Conservation (phyloP, 64 coral and sea anemone species). For the Pocillopora verrucosa region DNA sequence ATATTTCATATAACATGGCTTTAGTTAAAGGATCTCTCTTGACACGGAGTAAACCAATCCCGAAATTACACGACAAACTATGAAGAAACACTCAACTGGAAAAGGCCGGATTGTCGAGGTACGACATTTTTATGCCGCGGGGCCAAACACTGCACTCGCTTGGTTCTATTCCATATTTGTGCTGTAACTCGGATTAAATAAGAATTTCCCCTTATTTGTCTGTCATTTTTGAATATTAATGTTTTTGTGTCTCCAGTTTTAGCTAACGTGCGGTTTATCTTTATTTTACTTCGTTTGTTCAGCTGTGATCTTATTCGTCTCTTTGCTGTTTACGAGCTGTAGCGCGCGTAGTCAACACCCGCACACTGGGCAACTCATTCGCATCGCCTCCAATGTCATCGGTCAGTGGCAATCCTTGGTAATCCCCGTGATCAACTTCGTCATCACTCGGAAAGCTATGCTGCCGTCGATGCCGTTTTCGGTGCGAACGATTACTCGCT, state of each 20-base stretch:
- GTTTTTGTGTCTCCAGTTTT: not conserved
- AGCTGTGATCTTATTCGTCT: not conserved
- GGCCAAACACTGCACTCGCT: too few relatives aligned
- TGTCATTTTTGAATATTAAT: too few relatives aligned
- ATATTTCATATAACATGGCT: too few relatives aligned
- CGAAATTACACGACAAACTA: too few relatives aligned
- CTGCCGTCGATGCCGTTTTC: constrained; percentile 56
- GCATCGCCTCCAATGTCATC: not conserved
- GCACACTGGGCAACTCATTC: constrained; percentile 52
- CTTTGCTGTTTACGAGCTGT: not conserved
- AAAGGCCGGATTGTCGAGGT: too few relatives aligned
- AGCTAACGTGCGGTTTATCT: not conserved
- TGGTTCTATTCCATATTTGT: too few relatives aligned
- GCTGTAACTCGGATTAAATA: too few relatives aligned
- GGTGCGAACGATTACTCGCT: constrained; percentile 36
- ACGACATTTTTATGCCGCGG: too few relatives aligned
- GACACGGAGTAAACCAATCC: too few relatives aligned
- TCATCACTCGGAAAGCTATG: constrained; percentile 46
- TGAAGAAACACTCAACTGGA: too few relatives aligned
- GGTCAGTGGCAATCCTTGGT: constrained; percentile 53
- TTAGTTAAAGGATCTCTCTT: too few relatives aligned
- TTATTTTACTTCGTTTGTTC: not conserved
- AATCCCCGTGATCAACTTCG: constrained; percentile 52
- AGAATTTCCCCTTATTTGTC: too few relatives aligned
- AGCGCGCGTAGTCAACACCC: constrained; percentile 30